Base-by-base conservation (phyloP, 2,113 vertebrate genomes). In the Eidolon helvum region DNA sequence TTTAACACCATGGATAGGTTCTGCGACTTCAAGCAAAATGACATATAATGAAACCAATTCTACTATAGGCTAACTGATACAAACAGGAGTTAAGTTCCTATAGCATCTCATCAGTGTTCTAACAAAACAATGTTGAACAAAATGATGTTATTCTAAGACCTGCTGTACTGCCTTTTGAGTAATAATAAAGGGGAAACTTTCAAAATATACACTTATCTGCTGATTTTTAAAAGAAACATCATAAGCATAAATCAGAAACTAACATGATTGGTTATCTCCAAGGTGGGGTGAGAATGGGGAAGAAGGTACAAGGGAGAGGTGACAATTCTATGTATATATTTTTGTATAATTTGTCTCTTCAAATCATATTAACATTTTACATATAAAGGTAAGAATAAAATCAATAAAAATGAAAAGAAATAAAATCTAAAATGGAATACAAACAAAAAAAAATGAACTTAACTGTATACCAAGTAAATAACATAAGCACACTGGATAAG, bases 391-490 rank as follows among this genome's bases (percentile, higher is more conserved):
- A 88, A 65, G 66, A 92, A 65, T 91, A 91, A 89, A 89, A 86
- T 57, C 33, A 53, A 78, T 35, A 74, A 68, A 75, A 63, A 59
- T 96, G 19, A 35, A 53, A 71, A 78, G 12, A 96, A 95, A 82
- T 33, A 92, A 92, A 96, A 93, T 79, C n/a, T 63, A 93, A 84
- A 84, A 82, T 63, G 57, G 55, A 93, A 93, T 77, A 78, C 4
- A 48, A 69, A 90, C 50, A 18, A 43, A 85, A 93, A 93, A 88
- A 84, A 30, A 43, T 33, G 61, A 89, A 96, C 45, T 30, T 78
- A 89, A 89, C 43, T 45, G 10, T 77, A 89, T 45, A 78, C 43
- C 35, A 96, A 83, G 59, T 87, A 82, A 93, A 55, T 71, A 89
- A 69, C 53, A 82, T 82, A 83, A 50, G 16, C 45, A 90, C 4